phyloP scores from a whole-genome alignment of 2,888 invertebrate species.

The Bellardia pandia region DNA sequence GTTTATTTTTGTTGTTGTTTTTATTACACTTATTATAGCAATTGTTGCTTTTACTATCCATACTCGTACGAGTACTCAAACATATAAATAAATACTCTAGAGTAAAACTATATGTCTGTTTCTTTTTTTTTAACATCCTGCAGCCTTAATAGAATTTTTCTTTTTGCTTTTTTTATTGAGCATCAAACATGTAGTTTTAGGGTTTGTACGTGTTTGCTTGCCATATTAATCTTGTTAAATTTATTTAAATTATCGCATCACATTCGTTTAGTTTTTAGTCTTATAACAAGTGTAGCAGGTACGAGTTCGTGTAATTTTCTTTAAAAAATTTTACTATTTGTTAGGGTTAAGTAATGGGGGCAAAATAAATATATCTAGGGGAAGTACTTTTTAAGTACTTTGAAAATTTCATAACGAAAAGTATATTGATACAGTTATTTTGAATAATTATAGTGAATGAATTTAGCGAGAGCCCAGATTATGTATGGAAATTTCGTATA shows the following conservation, averaged over 20 bases:
- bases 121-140: background rate
- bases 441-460: no score
- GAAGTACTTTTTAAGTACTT: background rate
- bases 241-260: conserved; percentile 39
- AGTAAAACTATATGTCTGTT: conserved; percentile 23
- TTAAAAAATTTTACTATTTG: background rate
- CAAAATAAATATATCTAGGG: background rate
- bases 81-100: conserved; percentile 5
- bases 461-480: no score
- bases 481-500: no score
- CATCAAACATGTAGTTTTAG: conserved; percentile 58
- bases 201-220: conserved; percentile 61
- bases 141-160: conserved; percentile 43
- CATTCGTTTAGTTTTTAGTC: conserved; percentile 1
- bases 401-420: no score
- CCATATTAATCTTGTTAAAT: conserved; percentile 52
- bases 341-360: background rate
- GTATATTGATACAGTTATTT: no score
- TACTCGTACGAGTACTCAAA: background rate
- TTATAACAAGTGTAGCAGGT: background rate
- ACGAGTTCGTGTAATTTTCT: background rate
- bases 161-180: conserved; percentile 13
- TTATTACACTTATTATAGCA: conserved; percentile 26
- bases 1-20: background rate
- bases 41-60: conserved; percentile 42